Evolutionary conservation across 2,888 invertebrate genomes (phyloP).

Genomic region (Synanthedon vespiformis): DNA sequence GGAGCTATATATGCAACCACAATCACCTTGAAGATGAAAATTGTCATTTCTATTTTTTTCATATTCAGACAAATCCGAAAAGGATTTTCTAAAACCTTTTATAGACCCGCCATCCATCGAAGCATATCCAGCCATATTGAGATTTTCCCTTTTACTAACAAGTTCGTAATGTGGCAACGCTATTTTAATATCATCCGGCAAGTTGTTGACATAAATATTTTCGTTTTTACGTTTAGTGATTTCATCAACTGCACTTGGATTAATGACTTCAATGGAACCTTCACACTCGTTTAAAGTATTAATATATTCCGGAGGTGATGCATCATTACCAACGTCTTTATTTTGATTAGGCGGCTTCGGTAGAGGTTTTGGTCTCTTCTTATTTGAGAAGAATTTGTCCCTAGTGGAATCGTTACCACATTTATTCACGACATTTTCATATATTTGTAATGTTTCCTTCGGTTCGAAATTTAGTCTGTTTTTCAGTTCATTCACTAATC

Average conservation of each 20-base stretch:
- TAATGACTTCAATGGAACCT: too few species aligned
- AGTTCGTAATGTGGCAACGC: constrained; percentile 7
- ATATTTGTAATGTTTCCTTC: background rate
- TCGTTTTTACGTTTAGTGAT: background rate
- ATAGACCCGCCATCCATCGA: constrained; percentile 12
- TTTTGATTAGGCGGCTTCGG: constrained; percentile 19
- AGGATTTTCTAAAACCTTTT: background rate
- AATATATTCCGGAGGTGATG: background rate
- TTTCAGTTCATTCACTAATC: background rate
- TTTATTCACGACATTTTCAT: constrained; percentile 6
- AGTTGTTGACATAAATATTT: constrained; percentile 12
- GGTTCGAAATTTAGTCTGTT: background rate
- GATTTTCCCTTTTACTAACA: constrained; percentile 2
- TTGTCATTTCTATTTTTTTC: constrained; percentile 6
- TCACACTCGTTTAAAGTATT: background rate
- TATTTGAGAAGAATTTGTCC: background rate
- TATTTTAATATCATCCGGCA: constrained; percentile 30
- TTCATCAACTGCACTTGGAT: background rate
- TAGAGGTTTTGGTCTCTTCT: constrained; percentile 20
- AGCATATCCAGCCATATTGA: background rate
- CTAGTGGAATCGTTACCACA: background rate
- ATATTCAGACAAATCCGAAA: background rate
- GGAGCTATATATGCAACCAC: constrained; percentile 29
- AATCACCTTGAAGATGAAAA: constrained; percentile 33
- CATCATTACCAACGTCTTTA: background rate